Evolutionary conservation across 1,140 invertebrate genomes (phyloP), one percentile per base, ranked within the genome.

Genomic region (Carposina sasakii): DNA sequence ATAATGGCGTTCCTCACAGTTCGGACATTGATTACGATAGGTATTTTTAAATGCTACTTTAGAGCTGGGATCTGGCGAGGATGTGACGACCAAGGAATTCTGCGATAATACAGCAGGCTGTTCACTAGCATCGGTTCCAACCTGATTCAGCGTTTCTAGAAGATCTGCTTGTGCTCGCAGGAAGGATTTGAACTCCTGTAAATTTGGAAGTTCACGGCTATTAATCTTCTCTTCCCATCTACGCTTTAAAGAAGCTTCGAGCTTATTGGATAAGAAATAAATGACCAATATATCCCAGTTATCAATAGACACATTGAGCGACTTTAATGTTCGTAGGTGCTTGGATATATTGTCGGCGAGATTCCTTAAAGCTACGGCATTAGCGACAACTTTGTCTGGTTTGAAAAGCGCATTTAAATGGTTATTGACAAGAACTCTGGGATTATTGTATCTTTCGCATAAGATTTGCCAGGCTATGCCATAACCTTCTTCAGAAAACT

Each of bases 181-280:
- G 16, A 37, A 37, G 5, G 34, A 17, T 19, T 37, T 2, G 17
- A 37, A 37, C 2, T 37, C 34, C 34, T 37, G 34, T 37, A 37
- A 37, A 19, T 15, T 37, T 37, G 34, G 34, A 17, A 37, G 19
- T 20, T 37, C 34, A 37, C 34, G 34, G 9, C 16, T 5, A n/a
- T 37, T 37, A 16, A n/a, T 37, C 17, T 19, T 37, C n/a, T 37
- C 34, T n/a, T 37, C 34, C 34, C 34, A 37, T 13, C 20, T 37
- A 5, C 19, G 34, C 15, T 19, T 15, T 13, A 37, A 5, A 5
- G 8, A 17, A 19, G 2, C 20, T 9, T 37, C 34, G 13, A 37
- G 34, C n/a, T 37, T 37, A 17, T 5, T 2, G 4, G 34, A 17
- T 13, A 19, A 19, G n/a, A 37, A 37, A n/a, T 19, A 37, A 17